Conservation (phyloP, 2,113 vertebrate species). For the Esox niger region DNA sequence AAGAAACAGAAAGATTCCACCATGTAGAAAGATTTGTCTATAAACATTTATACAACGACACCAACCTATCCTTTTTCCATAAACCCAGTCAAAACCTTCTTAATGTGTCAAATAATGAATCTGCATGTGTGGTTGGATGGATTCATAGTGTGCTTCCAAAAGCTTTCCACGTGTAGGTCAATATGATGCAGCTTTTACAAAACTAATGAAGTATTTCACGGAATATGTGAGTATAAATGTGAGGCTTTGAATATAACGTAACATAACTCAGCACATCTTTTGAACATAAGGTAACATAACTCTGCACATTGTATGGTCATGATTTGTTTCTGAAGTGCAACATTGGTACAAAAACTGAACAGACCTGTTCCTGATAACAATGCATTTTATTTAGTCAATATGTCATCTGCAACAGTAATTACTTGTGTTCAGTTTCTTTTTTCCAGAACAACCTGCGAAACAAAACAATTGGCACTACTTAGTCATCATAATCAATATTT, state of each 20-base stretch:
- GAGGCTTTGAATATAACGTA: not conserved
- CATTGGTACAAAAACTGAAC: conserved; percentile 45
- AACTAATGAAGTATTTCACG: too few relatives aligned
- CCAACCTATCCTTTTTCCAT: too few relatives aligned
- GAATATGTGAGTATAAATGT: too few relatives aligned
- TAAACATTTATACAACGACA: too few relatives aligned
- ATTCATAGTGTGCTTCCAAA: not conserved
- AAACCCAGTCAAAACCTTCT: too few relatives aligned
- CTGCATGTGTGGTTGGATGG: too few relatives aligned
- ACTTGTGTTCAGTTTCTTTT: not conserved
- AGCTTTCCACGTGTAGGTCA: not conserved
- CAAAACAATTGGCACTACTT: too few relatives aligned
- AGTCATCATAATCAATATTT: too few relatives aligned
- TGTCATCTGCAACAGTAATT: conserved; percentile 42
- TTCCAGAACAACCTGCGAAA: not conserved
- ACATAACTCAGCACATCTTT: not conserved
- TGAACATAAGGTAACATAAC: not conserved
- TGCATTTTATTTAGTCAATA: conserved; percentile 45
- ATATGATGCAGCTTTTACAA: too few relatives aligned
- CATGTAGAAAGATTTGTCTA: too few relatives aligned
- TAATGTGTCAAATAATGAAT: too few relatives aligned
- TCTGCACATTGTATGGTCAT: not conserved
- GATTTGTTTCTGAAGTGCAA: not conserved
- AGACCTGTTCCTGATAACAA: conserved; percentile 63
- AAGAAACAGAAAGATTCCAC: too few relatives aligned